A percentile compares a stretch with the other conserved stretches of the same genome.
These are phyloP conservation scores for Myotis davidii DNA, from an alignment of 2,113 vertebrate species.

Conservation along the genomic window DNA sequence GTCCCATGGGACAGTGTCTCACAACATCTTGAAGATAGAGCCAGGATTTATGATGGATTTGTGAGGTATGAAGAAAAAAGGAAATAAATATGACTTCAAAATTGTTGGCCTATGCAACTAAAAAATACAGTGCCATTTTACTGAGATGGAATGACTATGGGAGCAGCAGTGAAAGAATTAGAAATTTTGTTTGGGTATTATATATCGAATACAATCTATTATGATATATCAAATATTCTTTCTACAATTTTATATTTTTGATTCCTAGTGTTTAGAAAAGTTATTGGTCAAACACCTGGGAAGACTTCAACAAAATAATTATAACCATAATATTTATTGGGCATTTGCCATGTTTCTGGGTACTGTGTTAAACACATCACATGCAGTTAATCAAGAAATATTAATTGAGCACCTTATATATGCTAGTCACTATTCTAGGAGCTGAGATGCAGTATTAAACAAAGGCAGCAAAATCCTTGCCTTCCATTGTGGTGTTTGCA, in stretches of 20 bases:
- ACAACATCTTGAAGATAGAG: conserved; percentile 4
- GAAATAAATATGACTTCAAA: background rate
- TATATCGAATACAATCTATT: background rate
- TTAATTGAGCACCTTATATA: background rate
- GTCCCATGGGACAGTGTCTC: background rate
- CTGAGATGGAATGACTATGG: background rate
- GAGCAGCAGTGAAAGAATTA: background rate
- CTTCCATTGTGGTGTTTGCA: background rate
- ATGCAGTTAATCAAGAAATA: background rate
- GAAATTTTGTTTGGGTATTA: background rate
- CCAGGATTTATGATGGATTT: conserved; percentile 3
- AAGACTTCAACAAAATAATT: background rate
- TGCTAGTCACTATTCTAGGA: background rate
- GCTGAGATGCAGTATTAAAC: background rate
- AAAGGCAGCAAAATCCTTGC: background rate
- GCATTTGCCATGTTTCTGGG: background rate
- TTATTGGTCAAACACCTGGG: background rate
- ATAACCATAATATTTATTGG: background rate
- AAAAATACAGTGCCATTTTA: background rate
- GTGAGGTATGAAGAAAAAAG: background rate
- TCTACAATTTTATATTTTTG: background rate
- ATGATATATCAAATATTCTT: background rate
- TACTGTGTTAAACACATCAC: background rate
- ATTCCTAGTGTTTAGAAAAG: background rate
- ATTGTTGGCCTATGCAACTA: background rate